phyloP scores from a whole-genome alignment of 2,888 invertebrate species.

The Coelinius sp. region DNA sequence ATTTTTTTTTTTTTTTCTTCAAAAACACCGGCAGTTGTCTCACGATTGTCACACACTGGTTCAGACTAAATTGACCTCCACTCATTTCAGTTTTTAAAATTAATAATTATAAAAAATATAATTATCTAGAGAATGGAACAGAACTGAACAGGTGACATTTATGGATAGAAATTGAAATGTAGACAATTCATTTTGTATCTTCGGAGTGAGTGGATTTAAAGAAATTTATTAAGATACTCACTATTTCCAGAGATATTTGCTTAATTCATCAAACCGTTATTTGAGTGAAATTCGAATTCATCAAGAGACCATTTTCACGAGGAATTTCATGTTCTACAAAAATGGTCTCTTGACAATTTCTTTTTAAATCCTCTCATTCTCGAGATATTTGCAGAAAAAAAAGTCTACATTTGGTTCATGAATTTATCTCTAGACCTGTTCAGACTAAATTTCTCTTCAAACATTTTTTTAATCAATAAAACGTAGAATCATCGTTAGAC shows the following conservation, averaged over 20 bases:
- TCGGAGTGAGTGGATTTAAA: neutral
- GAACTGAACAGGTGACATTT: neutral
- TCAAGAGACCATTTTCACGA: neutral
- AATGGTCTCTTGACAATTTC: neutral
- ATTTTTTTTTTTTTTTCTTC: conserved; percentile 19
- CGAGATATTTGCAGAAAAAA: neutral
- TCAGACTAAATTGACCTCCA: conserved; percentile 37
- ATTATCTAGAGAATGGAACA: neutral
- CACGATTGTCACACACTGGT: conserved; percentile 48
- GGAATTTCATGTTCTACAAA: neutral
- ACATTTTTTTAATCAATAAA: neutral
- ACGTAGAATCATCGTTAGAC: conserved; percentile 19
- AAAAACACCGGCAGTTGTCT: conserved; percentile 28
- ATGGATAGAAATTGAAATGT: too few relatives aligned
- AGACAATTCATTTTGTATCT: neutral
- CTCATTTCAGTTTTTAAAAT: conserved; percentile 21
- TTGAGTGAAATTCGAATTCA: too few relatives aligned
- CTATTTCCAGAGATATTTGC: too few relatives aligned
- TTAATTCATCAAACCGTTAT: too few relatives aligned
- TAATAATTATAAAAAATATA: conserved; percentile 11
- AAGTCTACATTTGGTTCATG: neutral
- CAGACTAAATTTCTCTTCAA: neutral
- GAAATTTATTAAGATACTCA: too few relatives aligned
- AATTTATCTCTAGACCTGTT: neutral
- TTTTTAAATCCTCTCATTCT: neutral